Conservation (phyloP, 2,888 invertebrate genomes). For the Rosalia funebris region DNA sequence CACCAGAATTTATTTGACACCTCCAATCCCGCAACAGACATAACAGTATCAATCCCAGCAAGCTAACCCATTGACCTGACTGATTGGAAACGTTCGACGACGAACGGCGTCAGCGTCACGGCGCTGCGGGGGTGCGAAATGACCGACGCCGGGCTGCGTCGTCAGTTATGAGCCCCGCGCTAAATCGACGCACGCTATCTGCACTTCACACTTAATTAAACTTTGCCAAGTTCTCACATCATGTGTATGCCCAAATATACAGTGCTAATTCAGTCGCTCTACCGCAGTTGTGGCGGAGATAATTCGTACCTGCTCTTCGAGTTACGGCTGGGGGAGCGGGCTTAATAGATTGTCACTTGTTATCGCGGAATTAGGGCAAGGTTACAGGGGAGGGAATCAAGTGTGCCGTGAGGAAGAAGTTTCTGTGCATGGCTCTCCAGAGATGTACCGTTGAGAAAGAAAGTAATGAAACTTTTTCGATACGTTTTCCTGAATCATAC, state of each 20-base stretch:
- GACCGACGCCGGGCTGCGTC: constrained; percentile 15
- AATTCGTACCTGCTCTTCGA: constrained; percentile 18
- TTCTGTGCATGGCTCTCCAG: no score
- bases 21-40: constrained; percentile 1
- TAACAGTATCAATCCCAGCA: constrained; percentile 4
- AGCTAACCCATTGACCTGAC: constrained; percentile 7
- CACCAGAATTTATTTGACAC: constrained; percentile 10
- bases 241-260: constrained; percentile 40
- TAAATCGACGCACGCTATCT: constrained; percentile 51
- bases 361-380: constrained; percentile 20
- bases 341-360: constrained; percentile 26
- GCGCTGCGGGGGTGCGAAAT: constrained; percentile 10
- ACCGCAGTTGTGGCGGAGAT: constrained; percentile 9
- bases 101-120: not conserved
- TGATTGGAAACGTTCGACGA: not conserved
- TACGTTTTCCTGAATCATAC: no score
- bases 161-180: constrained; percentile 15
- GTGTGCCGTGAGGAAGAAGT: not conserved
- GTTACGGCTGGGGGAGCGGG: not conserved
- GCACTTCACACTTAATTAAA: constrained; percentile 55
- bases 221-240: constrained; percentile 49
- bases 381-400: constrained; percentile 1
- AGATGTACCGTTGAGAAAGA: no score
- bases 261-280: constrained; percentile 37
- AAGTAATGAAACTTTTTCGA: no score